These are phyloP conservation scores for Adelosebastes latens DNA, from an alignment of 2,797 vertebrate genomes.

Conservation along the genomic window DNA sequence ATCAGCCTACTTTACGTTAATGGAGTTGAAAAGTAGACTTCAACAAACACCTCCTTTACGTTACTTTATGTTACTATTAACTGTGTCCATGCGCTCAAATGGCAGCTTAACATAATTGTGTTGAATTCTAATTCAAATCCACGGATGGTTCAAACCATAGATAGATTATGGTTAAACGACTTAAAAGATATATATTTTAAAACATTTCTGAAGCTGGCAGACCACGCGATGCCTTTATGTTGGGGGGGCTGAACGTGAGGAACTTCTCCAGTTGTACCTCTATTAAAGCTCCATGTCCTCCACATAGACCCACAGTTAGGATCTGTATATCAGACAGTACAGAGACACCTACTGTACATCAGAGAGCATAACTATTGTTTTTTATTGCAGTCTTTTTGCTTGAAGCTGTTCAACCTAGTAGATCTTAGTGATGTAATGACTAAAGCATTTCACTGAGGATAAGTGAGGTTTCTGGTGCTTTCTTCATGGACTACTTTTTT, in stretches of 20 bases:
- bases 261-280: background rate
- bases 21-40: background rate
- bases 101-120: fast-evolving
- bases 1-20: no score
- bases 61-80: no score
- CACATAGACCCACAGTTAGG: background rate
- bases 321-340: background rate
- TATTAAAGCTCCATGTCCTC: background rate
- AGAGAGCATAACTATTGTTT: background rate
- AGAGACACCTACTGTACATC: background rate
- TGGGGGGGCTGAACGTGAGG: no score
- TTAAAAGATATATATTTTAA: background rate
- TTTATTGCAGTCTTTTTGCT: background rate
- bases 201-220: background rate
- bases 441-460: background rate
- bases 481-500: background rate
- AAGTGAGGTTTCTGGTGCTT: background rate
- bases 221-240: constrained; percentile 52
- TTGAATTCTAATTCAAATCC: no score
- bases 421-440: background rate
- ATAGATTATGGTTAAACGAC: background rate
- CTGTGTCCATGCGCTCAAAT: background rate
- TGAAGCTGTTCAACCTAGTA: background rate
- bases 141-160: no score
- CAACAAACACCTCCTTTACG: no score